Percentiles rank a stretch among this genome's conserved stretches.
These are phyloP conservation scores for Bathynomus jamesi DNA, from an alignment of 1,140 invertebrate species.

Conservation along the genomic window DNA sequence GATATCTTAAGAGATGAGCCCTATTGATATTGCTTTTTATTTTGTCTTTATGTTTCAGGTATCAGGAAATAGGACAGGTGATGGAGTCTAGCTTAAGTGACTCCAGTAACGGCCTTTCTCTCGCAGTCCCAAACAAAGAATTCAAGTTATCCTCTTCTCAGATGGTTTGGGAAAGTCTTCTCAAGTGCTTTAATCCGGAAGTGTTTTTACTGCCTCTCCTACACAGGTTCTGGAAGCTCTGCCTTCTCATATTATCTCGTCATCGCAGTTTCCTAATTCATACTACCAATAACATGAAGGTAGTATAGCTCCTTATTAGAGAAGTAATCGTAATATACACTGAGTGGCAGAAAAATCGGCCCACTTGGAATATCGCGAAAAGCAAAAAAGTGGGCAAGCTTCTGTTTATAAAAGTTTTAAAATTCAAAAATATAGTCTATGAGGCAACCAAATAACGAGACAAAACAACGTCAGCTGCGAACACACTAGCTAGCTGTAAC, in stretches of 20 bases:
- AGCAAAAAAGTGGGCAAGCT: too few species aligned
- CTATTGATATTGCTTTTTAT: too few species aligned
- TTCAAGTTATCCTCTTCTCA: conserved; percentile 8
- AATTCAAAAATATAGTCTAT: too few species aligned
- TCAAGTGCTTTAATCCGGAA: conserved; percentile 61
- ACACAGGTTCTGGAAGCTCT: conserved; percentile 78
- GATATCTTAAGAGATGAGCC: too few species aligned
- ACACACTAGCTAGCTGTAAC: too few species aligned
- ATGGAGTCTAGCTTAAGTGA: conserved; percentile 41
- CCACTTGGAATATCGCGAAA: too few species aligned
- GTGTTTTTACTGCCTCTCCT: conserved; percentile 64
- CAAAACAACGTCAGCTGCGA: too few species aligned
- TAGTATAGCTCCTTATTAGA: too few species aligned
- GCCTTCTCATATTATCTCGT: conserved; percentile 67
- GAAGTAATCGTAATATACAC: too few species aligned
- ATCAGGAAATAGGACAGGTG: conserved; percentile 25
- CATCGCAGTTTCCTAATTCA: conserved; percentile 58
- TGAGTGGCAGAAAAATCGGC: too few species aligned
- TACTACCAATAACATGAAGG: conserved; percentile 34
- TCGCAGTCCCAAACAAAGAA: background rate
- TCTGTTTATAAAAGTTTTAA: too few species aligned
- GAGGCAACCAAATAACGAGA: too few species aligned
- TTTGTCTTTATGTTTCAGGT: conserved; percentile 18
- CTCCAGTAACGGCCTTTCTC: conserved; percentile 39
- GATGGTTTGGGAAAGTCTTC: conserved; percentile 44